phyloP scores from a whole-genome alignment of 2,113 vertebrate genomes.

The Indri indri region DNA sequence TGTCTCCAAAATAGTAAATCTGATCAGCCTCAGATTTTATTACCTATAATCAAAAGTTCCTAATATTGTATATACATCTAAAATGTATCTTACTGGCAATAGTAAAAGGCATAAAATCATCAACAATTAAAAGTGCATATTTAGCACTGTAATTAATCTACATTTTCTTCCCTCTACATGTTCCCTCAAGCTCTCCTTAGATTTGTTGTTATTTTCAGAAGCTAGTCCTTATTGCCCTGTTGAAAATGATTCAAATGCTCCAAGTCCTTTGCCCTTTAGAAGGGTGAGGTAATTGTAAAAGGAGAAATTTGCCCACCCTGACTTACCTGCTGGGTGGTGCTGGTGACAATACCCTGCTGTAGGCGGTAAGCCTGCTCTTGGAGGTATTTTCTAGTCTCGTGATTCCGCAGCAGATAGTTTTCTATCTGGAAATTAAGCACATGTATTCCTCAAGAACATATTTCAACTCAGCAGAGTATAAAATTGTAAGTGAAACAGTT shows the following conservation, averaged over 20 bases:
- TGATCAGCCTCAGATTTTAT: neutral
- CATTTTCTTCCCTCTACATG: neutral
- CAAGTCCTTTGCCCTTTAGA: neutral
- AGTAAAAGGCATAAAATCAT: neutral
- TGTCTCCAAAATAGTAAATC: neutral
- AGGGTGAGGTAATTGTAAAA: fast-evolving
- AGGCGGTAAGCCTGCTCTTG: conserved; percentile 97
- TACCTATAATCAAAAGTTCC: neutral
- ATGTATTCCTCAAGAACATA: conserved; percentile 25
- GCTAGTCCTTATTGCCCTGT: fast-evolving
- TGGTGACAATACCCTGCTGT: conserved; percentile 97
- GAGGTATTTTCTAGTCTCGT: conserved; percentile 95
- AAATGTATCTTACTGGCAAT: neutral
- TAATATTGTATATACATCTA: neutral
- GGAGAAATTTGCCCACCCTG: fast-evolving
- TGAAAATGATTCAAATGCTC: neutral
- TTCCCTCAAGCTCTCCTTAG: neutral
- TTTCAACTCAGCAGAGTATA: neutral
- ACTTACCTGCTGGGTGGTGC: conserved; percentile 96
- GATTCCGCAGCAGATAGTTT: conserved; percentile 96
- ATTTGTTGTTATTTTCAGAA: neutral
- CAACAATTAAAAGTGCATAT: neutral
- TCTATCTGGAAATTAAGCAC: conserved; percentile 90
- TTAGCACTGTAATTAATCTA: neutral
- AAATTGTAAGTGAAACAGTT: neutral